phyloP scores from a whole-genome alignment of 23 tunicate species.

The Phallusia fumigata region DNA sequence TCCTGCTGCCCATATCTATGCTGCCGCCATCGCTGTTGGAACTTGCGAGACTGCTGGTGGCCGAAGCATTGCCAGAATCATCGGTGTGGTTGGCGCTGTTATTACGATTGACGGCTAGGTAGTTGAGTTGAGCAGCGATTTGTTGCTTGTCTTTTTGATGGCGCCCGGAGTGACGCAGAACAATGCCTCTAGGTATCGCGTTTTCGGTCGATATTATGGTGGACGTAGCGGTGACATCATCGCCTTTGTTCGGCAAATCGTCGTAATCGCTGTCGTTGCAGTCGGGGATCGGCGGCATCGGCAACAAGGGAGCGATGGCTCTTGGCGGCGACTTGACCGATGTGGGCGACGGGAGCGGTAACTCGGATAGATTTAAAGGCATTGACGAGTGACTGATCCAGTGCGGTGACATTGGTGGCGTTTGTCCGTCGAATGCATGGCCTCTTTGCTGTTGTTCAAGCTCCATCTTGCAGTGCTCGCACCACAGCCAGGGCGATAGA shows the following conservation, averaged over 20 bases:
- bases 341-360: constrained; percentile 74
- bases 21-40: constrained; percentile 48
- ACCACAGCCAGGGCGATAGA: constrained; percentile 59
- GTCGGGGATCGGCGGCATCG: constrained; percentile 84
- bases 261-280: constrained; percentile 90
- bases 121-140: neutral
- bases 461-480: constrained; percentile 69
- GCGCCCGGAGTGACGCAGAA: constrained; percentile 27
- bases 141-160: constrained; percentile 9
- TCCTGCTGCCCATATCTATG: constrained; percentile 69
- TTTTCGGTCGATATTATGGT: constrained; percentile 52
- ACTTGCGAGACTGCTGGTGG: constrained; percentile 78
- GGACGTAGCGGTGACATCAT: constrained; percentile 18
- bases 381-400: constrained; percentile 36
- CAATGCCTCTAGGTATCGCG: constrained; percentile 47
- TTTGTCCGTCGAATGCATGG: neutral
- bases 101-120: constrained; percentile 24
- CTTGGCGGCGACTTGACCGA: constrained; percentile 14
- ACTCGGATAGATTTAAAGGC: constrained; percentile 53
- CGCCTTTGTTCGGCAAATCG: constrained; percentile 27
- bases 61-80: constrained; percentile 94
- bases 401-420: constrained; percentile 36
- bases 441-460: constrained; percentile 39
- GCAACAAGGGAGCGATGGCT: constrained; percentile 48
- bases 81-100: constrained; percentile 62